Evolutionary conservation across 92 coral and sea anemone genomes (phyloP).

Genomic region (Virgularia gustaviana): DNA sequence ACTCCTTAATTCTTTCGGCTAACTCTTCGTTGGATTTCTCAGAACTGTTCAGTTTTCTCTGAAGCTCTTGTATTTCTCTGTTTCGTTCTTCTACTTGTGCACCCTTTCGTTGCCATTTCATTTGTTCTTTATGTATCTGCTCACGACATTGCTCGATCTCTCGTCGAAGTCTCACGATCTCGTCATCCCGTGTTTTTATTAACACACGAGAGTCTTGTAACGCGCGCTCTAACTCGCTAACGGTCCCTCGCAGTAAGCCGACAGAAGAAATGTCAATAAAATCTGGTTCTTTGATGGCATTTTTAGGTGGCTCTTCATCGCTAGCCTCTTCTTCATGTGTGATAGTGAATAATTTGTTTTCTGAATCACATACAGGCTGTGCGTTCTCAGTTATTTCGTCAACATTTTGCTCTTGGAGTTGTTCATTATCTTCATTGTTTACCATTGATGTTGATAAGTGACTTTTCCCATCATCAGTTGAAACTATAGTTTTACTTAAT

Average conservation of each 20-base stretch:
- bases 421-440: neutral
- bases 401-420: neutral
- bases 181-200: constrained; percentile 78
- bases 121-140: constrained; percentile 79
- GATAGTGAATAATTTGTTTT: constrained; percentile 7
- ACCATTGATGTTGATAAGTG: no score
- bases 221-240: constrained; percentile 88
- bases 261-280: constrained; percentile 13
- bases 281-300: neutral
- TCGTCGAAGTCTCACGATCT: constrained; percentile 60
- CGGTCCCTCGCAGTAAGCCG: constrained; percentile 66
- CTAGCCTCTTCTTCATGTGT: constrained; percentile 7
- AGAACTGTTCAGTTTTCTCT: constrained; percentile 39
- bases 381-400: neutral
- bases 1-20: constrained; percentile 40
- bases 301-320: neutral
- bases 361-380: neutral
- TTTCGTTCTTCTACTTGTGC: constrained; percentile 50
- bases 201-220: constrained; percentile 76
- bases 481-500: no score
- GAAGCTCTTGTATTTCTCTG: constrained; percentile 59
- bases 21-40: constrained; percentile 44
- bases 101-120: constrained; percentile 51
- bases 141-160: constrained; percentile 80
- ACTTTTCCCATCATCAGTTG: no score